Evolutionary conservation across 2,113 vertebrate species (phyloP).

Genomic region (rat (Rattus norvegicus)): GRCr8 NC_086028.1:15005001-15005500

Average conservation of each 20-base stretch:
- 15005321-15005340: background rate
- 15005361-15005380: background rate
- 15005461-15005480: background rate
- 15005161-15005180: background rate
- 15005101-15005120: background rate
- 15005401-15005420: background rate
- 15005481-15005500: background rate
- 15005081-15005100: background rate
- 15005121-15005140: background rate
- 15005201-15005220: background rate
- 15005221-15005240: background rate
- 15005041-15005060: background rate
- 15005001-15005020: background rate
- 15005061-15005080: background rate
- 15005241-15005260: background rate
- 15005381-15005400: slow-evolving; percentile 4
- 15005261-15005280: background rate
- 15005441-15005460: background rate
- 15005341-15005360: background rate
- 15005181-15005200: background rate
- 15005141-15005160: background rate
- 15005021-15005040: background rate
- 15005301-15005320: background rate
- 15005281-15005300: background rate
- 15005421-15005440: background rate